These are phyloP conservation scores for Antheraea pernyi DNA, from an alignment of 1,140 invertebrate genomes.

Conservation along the genomic window DNA sequence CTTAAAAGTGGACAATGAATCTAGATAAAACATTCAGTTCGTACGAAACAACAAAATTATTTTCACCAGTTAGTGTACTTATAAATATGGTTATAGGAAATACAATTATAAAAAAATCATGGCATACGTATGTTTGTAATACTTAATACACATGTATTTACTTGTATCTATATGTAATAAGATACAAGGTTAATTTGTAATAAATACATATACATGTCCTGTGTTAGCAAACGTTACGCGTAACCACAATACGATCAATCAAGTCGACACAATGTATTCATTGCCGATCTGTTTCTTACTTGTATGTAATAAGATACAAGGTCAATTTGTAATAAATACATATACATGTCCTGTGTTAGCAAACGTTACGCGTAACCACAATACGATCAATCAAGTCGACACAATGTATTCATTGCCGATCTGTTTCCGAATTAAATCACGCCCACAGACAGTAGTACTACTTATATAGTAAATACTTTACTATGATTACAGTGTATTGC, in stretches of 20 bases:
- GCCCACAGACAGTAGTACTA: background rate
- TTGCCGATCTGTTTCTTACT: constrained; percentile 16
- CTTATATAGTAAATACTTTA: background rate
- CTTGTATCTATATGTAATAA: background rate
- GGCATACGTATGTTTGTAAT: too few relatives aligned
- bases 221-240: constrained; percentile 13
- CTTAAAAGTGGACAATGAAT: too few relatives aligned
- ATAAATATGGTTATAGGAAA: too few relatives aligned
- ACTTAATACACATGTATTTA: too few relatives aligned
- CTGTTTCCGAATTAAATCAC: constrained; percentile 15
- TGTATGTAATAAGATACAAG: background rate
- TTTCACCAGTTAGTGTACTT: too few relatives aligned
- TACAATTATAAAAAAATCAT: too few relatives aligned
- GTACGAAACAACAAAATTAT: too few relatives aligned
- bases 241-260: constrained; percentile 32
- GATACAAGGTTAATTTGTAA: constrained; percentile 13
- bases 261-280: constrained; percentile 23
- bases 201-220: constrained; percentile 6
- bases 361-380: constrained; percentile 26
- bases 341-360: constrained; percentile 6
- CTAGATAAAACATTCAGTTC: too few relatives aligned
- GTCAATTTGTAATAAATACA: constrained; percentile 14
- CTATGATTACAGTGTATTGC: too few relatives aligned
- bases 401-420: constrained; percentile 16
- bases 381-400: constrained; percentile 32